Conservation (phyloP, 2,113 vertebrate species). For the Craseonycteris thonglongyai region DNA sequence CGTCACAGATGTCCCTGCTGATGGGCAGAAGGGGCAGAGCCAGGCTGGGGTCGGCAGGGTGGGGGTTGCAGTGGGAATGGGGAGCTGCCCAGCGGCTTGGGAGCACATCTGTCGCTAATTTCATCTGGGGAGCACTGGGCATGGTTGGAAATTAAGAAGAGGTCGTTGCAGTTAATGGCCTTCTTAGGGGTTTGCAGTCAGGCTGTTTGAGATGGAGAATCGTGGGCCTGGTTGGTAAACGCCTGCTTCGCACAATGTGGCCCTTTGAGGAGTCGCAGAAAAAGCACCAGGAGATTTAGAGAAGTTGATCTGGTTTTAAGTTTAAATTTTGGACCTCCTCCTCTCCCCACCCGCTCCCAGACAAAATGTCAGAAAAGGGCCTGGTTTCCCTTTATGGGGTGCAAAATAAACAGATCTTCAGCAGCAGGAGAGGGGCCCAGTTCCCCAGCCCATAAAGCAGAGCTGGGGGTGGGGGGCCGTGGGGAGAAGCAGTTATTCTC, state of each 20-base stretch:
- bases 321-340: constrained; percentile 67
- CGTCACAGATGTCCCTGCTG: background rate
- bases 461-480: constrained; percentile 28
- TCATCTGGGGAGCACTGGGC: constrained; percentile 11
- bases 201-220: background rate
- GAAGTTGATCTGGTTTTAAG: constrained; percentile 67
- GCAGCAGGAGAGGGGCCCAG: constrained; percentile 54
- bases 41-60: too few species aligned
- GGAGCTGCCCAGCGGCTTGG: background rate
- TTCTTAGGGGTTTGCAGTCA: background rate
- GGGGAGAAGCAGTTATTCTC: constrained; percentile 48
- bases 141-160: constrained; percentile 19
- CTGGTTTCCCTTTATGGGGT: constrained; percentile 74
- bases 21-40: background rate
- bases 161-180: constrained; percentile 2
- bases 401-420: constrained; percentile 68
- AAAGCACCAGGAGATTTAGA: constrained; percentile 51
- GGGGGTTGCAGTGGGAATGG: background rate
- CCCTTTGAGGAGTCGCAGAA: constrained; percentile 37
- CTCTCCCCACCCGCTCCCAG: constrained; percentile 55
- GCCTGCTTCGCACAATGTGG: constrained; percentile 6
- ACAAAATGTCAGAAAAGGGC: constrained; percentile 68
- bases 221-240: background rate
- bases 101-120: background rate
- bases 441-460: constrained; percentile 55